These are phyloP conservation scores for Moxostoma hubbsi DNA, from an alignment of 2,797 vertebrate species.

Conservation along the genomic window DNA sequence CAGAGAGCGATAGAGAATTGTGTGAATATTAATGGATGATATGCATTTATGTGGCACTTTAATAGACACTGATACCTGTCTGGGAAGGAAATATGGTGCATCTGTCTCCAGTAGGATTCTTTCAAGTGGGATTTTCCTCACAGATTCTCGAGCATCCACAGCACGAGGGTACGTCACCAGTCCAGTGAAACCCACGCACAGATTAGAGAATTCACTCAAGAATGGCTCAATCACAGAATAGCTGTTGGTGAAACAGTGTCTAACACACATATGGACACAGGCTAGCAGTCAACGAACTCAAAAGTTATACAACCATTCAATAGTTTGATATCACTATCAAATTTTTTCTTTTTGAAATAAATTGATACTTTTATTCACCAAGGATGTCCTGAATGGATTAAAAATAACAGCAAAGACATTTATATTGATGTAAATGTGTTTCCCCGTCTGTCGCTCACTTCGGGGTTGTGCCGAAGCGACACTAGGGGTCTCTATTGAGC, in stretches of 20 bases:
- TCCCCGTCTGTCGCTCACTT: no score
- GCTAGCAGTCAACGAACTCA: not conserved
- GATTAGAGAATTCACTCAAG: slow-evolving; percentile 84
- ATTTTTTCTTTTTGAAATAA: no score
- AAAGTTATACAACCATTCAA: no score
- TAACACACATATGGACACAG: slow-evolving; percentile 54
- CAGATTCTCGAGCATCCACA: slow-evolving; percentile 72
- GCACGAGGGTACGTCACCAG: slow-evolving; percentile 81
- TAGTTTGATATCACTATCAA: no score
- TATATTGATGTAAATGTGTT: no score
- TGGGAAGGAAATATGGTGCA: slow-evolving; percentile 87
- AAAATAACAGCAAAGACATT: no score
- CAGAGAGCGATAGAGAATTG: slow-evolving; percentile 16
- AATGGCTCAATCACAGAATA: slow-evolving; percentile 84
- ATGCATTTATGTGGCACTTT: not conserved
- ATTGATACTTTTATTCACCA: no score
- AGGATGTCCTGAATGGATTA: no score
- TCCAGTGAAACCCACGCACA: slow-evolving; percentile 88
- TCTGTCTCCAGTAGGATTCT: slow-evolving; percentile 87
- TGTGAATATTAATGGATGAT: not conserved
- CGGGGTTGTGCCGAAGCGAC: no score
- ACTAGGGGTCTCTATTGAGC: no score
- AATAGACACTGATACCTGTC: slow-evolving; percentile 70
- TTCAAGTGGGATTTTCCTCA: slow-evolving; percentile 77
- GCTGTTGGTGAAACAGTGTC: slow-evolving; percentile 88